Base-by-base conservation (phyloP, 2,888 invertebrate species). In the Sthenelais limicola region DNA sequence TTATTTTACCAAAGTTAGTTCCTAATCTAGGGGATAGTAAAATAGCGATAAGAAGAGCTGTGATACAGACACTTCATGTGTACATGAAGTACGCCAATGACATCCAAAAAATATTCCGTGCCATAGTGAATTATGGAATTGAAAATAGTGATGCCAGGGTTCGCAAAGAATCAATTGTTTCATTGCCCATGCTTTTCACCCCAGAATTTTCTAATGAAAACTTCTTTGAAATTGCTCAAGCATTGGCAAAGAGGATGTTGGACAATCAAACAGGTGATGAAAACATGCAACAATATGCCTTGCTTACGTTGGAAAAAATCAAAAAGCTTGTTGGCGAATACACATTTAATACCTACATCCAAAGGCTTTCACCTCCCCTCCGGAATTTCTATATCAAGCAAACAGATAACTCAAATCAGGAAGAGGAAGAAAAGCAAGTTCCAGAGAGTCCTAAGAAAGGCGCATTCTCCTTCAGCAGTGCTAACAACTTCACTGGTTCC, bases 31-130 rank as follows among this genome's bases (percentile, higher is more conserved):
- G 85, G 26, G 86, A 87, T 73, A 81, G 79, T 74, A 87, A 85
- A 72, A 83, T 85, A 26, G 81, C 85, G 33, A 82, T 86, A 3
- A 80, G 88, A 47, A 80, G 87, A 69, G 85, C 88, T 43, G 87
- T 88, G 12, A 84, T 89, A 7, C 88, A 89, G 74, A 85, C 88
- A 0, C 81, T 90, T 18, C 87, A 87, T 78, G 84, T 85, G 1
- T 89, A 89, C 79, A 86, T 88, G 85, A 87, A 86, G 74, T 80
- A 86, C 73, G 88, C 89, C 1, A 80, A 83, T 56, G 88, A 89
- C 75, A 79, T 89, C 2, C 86, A 87, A 56, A 77, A 82, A 5
- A 80, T 89, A 58, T 79, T 89, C 51, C 84, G 85, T 67, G 83
- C 83, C 54, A 82, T 88, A 67, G 85, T 88, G 18, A 77, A 82